Percentiles rank a stretch among this genome's conserved stretches.
These are phyloP conservation scores for Lochmaea crataegi DNA, from an alignment of 2,888 invertebrate species.

Conservation along the genomic window DNA sequence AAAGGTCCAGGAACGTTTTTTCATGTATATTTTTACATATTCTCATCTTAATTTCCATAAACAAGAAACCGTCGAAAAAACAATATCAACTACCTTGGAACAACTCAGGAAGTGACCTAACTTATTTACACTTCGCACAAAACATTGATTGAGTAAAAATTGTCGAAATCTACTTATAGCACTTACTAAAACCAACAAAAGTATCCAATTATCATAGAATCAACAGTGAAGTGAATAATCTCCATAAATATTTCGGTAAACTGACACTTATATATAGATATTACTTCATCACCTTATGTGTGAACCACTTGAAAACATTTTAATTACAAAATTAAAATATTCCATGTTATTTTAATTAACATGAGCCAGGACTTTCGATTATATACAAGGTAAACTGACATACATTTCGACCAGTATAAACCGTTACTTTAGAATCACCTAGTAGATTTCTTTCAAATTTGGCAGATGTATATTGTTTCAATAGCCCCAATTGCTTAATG, in stretches of 20 bases:
- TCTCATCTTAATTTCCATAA: too few species aligned
- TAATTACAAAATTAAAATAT: constrained; percentile 3
- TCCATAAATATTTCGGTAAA: constrained; percentile 17
- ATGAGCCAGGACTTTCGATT: neutral
- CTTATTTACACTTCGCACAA: constrained; percentile 10
- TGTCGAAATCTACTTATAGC: constrained; percentile 5
- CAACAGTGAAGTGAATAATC: constrained; percentile 15
- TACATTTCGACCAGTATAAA: too few species aligned
- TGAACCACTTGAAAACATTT: constrained; percentile 10
- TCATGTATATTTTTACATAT: too few species aligned
- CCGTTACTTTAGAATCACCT: too few species aligned
- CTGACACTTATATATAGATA: constrained; percentile 8
- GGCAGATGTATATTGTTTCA: too few species aligned
- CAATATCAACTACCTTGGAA: constrained; percentile 3
- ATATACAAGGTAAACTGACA: too few species aligned
- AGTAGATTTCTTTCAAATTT: too few species aligned
- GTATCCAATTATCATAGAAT: constrained; percentile 22
- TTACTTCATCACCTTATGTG: constrained; percentile 21
- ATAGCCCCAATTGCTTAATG: too few species aligned
- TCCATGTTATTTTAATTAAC: neutral
- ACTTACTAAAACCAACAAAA: constrained; percentile 16
- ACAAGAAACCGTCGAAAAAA: neutral
- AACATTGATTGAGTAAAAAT: constrained; percentile 1
- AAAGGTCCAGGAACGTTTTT: too few species aligned
- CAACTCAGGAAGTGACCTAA: constrained; percentile 14